Evolutionary conservation across 2,888 invertebrate genomes (phyloP), one percentile per base, ranked within the genome.

Genomic region (Chloroclysta siterata): DNA sequence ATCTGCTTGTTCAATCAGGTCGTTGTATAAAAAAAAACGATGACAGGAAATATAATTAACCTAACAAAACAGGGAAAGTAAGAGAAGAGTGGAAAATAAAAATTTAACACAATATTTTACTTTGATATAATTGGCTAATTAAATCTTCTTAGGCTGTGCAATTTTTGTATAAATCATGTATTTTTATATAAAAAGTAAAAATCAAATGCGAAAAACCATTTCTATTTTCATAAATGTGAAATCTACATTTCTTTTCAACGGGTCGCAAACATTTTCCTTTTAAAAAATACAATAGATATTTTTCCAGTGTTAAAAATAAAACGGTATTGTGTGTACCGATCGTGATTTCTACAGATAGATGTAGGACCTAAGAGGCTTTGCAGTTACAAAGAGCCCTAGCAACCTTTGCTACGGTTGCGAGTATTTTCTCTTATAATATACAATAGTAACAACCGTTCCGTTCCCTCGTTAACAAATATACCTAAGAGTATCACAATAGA

Each of bases 331-430:
- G 64, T 72, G 63, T 62, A 60, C 59, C 50, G 63, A 64, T 68
- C 63, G 60, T 61, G 60, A 66, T 68, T 64, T 68, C 60, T 70
- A 66, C 61, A 44, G 63, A 54, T 39, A 62, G 65, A 63, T 67
- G 65, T 70, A 53, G 63, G 57, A 63, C 65, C 70, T 70, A 68
- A 72, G 72, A 67, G 67, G 72, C 68, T 72, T 72, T 63, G 65
- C 65, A 53, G 59, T 56, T 69, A 67, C 64, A 68, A 70, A 72
- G 59, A 62, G 60, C 65, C 69, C 65, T 72, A 66, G 70, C 66
- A 69, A 70, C 72, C 70, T 72, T 72, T 68, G 64, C 60, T 15
- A 22, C 53, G 46, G 50, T 61, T 53, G 59, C 54, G 57, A 65
- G 44, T 57, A 66, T 71, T 66, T 39, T 36, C 47, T 52, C 36